phyloP scores from a whole-genome alignment of 2,113 vertebrate genomes.

The Otolemur garnettii region DNA sequence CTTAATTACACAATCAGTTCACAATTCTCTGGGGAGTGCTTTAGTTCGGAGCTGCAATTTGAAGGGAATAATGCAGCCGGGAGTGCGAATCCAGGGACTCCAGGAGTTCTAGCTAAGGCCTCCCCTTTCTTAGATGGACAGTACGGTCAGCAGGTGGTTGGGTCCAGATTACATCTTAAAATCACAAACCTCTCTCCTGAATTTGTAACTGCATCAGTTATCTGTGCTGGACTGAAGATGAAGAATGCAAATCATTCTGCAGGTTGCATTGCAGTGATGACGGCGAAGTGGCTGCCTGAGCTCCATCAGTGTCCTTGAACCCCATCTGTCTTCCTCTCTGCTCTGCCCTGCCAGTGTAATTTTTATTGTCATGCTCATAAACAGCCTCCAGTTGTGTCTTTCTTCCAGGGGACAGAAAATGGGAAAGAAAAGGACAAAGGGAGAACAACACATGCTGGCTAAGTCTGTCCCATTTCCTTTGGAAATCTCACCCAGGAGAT shows the following conservation, averaged over 20 bases:
- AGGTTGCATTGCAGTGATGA: not conserved
- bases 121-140: not conserved
- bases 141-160: not conserved
- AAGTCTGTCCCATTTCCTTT: not conserved
- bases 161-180: not conserved
- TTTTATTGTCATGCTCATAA: not conserved
- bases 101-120: not conserved
- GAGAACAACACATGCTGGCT: not conserved
- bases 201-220: not conserved
- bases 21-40: conserved; percentile 62
- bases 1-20: conserved; percentile 75
- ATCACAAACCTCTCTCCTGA: not conserved
- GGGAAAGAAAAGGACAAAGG: not conserved
- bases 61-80: not conserved
- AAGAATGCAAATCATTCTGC: not conserved
- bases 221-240: not conserved
- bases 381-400: not conserved
- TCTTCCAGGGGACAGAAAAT: not conserved
- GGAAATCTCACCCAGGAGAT: not conserved
- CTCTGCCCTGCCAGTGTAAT: not conserved
- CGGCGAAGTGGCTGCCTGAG: not conserved
- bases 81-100: not conserved
- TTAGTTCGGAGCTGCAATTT: not conserved
- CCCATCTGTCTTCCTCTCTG: not conserved
- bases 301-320: accelerated